Evolutionary conservation across 2,113 vertebrate species (phyloP).

Genomic region (Atlantisia rogersi): DNA sequence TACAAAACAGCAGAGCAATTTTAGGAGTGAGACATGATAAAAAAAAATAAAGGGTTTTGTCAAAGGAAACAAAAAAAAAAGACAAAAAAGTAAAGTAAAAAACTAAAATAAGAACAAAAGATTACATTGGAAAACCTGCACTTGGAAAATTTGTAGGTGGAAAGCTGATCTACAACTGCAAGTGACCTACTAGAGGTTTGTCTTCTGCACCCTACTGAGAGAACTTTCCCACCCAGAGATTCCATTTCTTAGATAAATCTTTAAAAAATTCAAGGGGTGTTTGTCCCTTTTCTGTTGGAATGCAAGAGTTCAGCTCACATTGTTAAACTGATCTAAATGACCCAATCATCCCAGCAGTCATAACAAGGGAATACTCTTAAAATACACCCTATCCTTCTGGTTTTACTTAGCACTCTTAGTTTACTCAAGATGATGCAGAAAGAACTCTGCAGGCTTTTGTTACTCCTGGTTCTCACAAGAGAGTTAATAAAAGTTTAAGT

Average conservation of each 20-base stretch:
- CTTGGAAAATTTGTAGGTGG: neutral
- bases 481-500: neutral
- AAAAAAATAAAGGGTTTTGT: neutral
- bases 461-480: neutral
- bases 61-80: neutral
- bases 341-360: neutral
- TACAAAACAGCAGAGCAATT: neutral
- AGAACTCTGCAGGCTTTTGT: neutral
- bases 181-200: neutral
- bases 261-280: neutral
- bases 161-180: neutral
- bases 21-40: neutral
- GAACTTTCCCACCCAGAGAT: neutral
- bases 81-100: neutral
- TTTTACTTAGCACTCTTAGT: neutral
- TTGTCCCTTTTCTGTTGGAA: neutral
- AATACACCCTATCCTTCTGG: neutral
- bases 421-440: neutral
- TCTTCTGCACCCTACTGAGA: neutral
- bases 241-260: neutral
- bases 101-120: neutral
- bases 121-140: neutral
- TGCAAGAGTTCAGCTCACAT: neutral
- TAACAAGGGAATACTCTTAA: neutral
- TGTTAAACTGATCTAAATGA: neutral